Base-by-base conservation (phyloP, 2,888 invertebrate genomes). In the Trachelus troglodyta region DNA sequence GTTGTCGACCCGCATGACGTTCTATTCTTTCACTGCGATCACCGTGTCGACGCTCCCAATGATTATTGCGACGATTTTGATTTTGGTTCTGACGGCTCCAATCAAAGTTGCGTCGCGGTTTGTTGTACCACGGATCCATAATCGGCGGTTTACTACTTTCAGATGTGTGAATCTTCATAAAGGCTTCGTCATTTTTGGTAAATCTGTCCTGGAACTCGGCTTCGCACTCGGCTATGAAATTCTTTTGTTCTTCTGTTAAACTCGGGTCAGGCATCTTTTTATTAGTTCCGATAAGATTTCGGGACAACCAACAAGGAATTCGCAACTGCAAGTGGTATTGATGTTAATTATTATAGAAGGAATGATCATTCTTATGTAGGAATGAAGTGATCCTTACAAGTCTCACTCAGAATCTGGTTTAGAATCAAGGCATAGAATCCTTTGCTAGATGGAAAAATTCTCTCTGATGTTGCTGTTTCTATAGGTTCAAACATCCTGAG, bases 161-260 rank as follows among this genome's bases (percentile, higher is more conserved):
- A 23, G 92, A 89, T 80, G 92, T 92, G 4, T 90, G 86, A 34
- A 92, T 88, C 35, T 90, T 90, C 92, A 94, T 93, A 86, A 94
- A 95, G 76, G 94, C 94, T 74, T 92, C 92, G 91, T 95, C 95
- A 11, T 93, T 92, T 56, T 94, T 94, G 69, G 95, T 94, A 84
- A 92, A 95, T 81, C 95, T 93, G 79, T 93, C 90, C 83, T 93
- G 93, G 75, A 95, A 93, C 87, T 94, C 94, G 79, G 93, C 93
- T 85, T 95, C 95, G 87, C 94, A 95, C 87, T 93, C 92, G 9
- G 92, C 93, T 76, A 95, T 86, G 84, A 95, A 95, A 74, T 93
- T 93, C 76, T 93, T 89, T 82, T 95, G 94, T 84, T 94, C 93
- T 33, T 92, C 92, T 15, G 94, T 94, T 56, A 94, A 87, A 77